Evolutionary conservation across 2,113 vertebrate species (phyloP), one percentile per base, ranked within the genome.

Genomic region (Orycteropus afer): DNA sequence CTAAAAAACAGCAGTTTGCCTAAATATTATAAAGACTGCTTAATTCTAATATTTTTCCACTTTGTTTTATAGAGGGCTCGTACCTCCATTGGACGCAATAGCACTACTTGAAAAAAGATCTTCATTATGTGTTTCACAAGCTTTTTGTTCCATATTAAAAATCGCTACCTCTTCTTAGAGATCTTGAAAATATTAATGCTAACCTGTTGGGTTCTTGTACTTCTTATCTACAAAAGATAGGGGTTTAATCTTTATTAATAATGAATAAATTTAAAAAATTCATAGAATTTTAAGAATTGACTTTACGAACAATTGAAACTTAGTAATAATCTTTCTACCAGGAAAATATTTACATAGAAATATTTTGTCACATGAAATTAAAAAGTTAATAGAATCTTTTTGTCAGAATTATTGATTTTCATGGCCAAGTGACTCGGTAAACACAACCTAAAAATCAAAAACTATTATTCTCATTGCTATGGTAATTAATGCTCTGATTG

Each of bases 191-290:
- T 94, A 96, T 37, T 65, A 97, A 77, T 85, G 76, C 86, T 80
- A 98, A 85, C 86, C 91, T 88, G 49, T 85, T 79, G 95, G 95
- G 71, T 63, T 95, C 86, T 96, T 89, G 94, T 74, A 90, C 79
- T 55, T 95, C 86, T 94, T 97, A 91, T 94, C 97, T 97, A 86
- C 7, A 59, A 78, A 97, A 97, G 49, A 93, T 20, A 94, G 65
- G 29, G 59, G 93, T 94, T 84, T n/a, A 57, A 76, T 84, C 47
- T 77, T 96, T 89, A 61, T 89, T 61, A 93, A 87, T 63, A 96
- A 42, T 2, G 51, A 63, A 65, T n/a, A 20, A 69, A 91, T 65
- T 65, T 65, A 65, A 77, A 95, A 91, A 76, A 32, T 42, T 74
- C 61, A 95, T 0, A 63, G 10, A 49, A 10, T 9, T 49, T 84